Evolutionary conservation across 2,888 invertebrate species (phyloP), one percentile per base, ranked within the genome.

Genomic region (Clostera curtula): DNA sequence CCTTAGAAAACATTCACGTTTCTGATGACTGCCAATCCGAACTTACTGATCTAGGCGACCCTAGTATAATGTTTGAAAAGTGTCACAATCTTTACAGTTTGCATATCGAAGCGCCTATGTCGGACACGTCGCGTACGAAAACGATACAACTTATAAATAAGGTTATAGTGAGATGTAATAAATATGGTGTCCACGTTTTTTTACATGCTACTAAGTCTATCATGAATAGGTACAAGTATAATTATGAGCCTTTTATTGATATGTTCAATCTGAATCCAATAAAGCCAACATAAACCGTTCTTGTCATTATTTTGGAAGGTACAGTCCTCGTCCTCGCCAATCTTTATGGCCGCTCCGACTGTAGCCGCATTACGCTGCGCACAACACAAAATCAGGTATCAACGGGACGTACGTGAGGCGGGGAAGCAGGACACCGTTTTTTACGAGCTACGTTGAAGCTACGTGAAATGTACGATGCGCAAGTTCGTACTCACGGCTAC

Each of bases 1-100:
- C 43, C 12, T 49, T 80, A 40, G 74, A 79, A 58, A 79, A 73
- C 53, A 51, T 80, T 34, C 49, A 63, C 42, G 34, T 77, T 22
- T 15, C 51, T 3, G 74, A 76, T 34, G 56, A 58, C 22, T 38
- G 31, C 21, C 22, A 31, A 4, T 25, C 26, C 16, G 44, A 57
- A 8, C 36, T 22, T 27, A 57, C 53, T 35, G 43, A 56, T 18
- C 22, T 70, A 10, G 46, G 49, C 12, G 48, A 70, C 44, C 64
- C 71, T 23, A 49, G 35, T 11, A 11, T 42, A 14, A 27, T 80
- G 24, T 51, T 79, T 29, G 40, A 61, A 29, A 52, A 62, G 20
- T 75, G 74, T 60, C 25, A 32, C 5, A 61, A 71, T 41, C 49
- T 80, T 22, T 69, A 73, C 31, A 65, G 56, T 38, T 39, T 76